Conservation (phyloP, 2,888 invertebrate genomes). For the Drosophila ochracea region DNA sequence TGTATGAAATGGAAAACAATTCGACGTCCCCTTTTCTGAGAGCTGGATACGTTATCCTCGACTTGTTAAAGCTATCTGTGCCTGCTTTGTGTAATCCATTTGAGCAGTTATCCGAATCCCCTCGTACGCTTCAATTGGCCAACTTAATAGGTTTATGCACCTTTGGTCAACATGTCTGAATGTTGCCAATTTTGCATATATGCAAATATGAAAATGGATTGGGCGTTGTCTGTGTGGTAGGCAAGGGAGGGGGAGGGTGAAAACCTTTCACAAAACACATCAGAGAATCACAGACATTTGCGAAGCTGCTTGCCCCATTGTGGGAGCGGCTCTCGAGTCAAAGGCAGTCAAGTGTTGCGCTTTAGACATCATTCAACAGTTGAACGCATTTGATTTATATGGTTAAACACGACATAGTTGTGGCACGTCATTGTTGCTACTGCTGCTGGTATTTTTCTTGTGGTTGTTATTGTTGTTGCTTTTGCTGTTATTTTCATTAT, state of each 20-base stretch:
- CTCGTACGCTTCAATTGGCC: conserved; percentile 13
- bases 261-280: conserved; percentile 17
- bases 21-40: not conserved
- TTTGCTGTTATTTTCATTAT: conserved; percentile 43
- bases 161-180: conserved; percentile 35
- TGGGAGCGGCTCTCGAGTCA: conserved; percentile 25
- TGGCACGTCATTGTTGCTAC: conserved; percentile 48
- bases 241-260: not conserved
- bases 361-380: conserved; percentile 77
- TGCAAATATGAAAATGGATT: conserved; percentile 60
- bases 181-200: conserved; percentile 53
- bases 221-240: not conserved
- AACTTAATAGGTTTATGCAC: conserved; percentile 31
- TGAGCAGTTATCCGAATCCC: not conserved
- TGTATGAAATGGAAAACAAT: not conserved
- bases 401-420: conserved; percentile 73
- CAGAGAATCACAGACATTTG: conserved; percentile 21
- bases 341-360: conserved; percentile 78
- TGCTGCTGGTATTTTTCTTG: conserved; percentile 3
- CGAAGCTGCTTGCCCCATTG: conserved; percentile 2
- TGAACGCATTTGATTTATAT: conserved; percentile 80
- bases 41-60: not conserved
- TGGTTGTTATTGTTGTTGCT: conserved; percentile 12
- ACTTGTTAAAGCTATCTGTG: not conserved
- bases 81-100: not conserved